These are phyloP conservation scores for Oedothorax gibbosus DNA, from an alignment of 1,140 invertebrate species.

Conservation along the genomic window DNA sequence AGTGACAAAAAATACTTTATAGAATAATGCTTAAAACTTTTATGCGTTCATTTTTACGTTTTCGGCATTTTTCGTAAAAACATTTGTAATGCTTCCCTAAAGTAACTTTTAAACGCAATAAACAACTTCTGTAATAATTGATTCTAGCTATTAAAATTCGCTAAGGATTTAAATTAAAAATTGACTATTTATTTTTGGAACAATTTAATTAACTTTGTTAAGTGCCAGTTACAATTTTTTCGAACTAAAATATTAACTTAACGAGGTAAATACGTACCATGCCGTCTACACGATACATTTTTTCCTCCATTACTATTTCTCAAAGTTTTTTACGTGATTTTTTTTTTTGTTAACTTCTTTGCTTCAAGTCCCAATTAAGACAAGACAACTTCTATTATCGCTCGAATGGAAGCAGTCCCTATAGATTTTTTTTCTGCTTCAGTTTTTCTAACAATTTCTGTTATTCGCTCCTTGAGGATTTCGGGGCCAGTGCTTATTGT, in stretches of 20 bases:
- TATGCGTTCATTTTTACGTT: no score
- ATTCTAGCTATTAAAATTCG: no score
- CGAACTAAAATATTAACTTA: background rate
- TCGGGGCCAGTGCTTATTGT: background rate
- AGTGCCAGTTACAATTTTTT: no score
- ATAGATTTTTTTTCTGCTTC: slow-evolving; percentile 9
- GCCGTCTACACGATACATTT: slow-evolving; percentile 4
- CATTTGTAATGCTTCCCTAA: no score
- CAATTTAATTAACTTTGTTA: no score
- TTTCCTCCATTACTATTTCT: slow-evolving; percentile 21
- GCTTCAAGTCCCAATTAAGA: slow-evolving; percentile 42
- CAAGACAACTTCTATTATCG: slow-evolving; percentile 36
- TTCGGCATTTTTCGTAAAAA: no score
- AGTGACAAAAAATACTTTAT: no score
- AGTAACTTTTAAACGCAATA: no score
- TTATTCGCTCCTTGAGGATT: background rate
- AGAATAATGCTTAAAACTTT: no score
- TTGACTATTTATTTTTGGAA: no score
- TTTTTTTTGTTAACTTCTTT: slow-evolving; percentile 4
- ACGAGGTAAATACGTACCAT: slow-evolving; percentile 48
- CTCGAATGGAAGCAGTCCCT: slow-evolving; percentile 28
- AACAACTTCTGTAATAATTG: no score
- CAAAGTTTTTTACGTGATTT: background rate
- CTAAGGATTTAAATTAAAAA: no score
- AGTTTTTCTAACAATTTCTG: slow-evolving; percentile 4